Evolutionary conservation across 2,888 invertebrate species (phyloP).

Genomic region (Zaprionus lineosus): DNA sequence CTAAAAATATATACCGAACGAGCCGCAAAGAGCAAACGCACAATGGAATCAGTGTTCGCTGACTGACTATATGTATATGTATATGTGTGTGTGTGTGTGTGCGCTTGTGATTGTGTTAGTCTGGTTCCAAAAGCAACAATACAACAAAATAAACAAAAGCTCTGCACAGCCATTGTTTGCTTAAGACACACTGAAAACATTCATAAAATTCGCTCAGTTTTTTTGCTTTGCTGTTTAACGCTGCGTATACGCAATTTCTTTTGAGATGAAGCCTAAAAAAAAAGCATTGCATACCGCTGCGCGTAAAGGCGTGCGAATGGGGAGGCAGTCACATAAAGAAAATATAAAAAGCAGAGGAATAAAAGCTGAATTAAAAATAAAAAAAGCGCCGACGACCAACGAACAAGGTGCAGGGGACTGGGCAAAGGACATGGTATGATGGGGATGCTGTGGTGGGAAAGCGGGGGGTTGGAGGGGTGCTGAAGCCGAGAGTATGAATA

Average conservation of each 20-base stretch:
- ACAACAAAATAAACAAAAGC: slow-evolving; percentile 65
- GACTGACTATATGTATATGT: neutral
- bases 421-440: too few relatives aligned
- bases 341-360: slow-evolving; percentile 39
- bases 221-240: slow-evolving; percentile 13
- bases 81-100: slow-evolving; percentile 8
- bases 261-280: slow-evolving; percentile 25
- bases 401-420: neutral
- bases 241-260: slow-evolving; percentile 56
- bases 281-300: slow-evolving; percentile 35
- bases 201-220: slow-evolving; percentile 57
- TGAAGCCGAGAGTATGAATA: slow-evolving; percentile 50
- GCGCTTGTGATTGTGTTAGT: neutral
- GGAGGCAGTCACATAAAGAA: slow-evolving; percentile 27
- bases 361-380: neutral
- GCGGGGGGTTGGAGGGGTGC: too few relatives aligned
- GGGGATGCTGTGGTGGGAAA: too few relatives aligned
- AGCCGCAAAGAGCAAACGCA: slow-evolving; percentile 27
- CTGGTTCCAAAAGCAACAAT: slow-evolving; percentile 36
- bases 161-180: slow-evolving; percentile 66
- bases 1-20: slow-evolving; percentile 42
- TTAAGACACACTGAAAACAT: slow-evolving; percentile 55
- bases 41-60: slow-evolving; percentile 17
- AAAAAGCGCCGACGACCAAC: neutral
- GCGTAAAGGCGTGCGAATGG: slow-evolving; percentile 38